Percentiles rank a stretch among this genome's conserved stretches.
Conservation (phyloP, 1,140 invertebrate species). For the Drosophila carrolli region DNA sequence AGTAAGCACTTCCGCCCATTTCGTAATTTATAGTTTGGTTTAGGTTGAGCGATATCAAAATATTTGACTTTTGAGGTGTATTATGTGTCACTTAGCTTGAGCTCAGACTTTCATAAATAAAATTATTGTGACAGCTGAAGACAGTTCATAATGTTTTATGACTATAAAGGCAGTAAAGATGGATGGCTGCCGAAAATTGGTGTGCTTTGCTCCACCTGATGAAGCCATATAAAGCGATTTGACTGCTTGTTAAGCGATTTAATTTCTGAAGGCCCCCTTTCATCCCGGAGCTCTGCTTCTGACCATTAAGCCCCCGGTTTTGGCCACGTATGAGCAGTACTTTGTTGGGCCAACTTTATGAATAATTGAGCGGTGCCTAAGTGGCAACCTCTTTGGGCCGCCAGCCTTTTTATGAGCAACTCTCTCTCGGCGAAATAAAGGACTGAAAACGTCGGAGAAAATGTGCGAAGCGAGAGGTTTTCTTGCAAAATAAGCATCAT, state of each 20-base stretch:
- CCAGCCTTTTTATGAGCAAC: conserved; percentile 43
- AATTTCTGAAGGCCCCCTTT: conserved; percentile 23
- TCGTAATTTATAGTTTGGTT: conserved; percentile 3
- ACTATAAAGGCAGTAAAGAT: conserved; percentile 13
- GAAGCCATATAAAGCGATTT: conserved; percentile 33
- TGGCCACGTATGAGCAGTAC: conserved; percentile 29
- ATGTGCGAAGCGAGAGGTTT: conserved; percentile 29
- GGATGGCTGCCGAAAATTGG: conserved; percentile 7
- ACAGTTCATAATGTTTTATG: conserved; percentile 36
- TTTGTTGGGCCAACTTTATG: conserved; percentile 57
- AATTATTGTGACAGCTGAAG: conserved; percentile 13
- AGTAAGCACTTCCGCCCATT: not conserved
- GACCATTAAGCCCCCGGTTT: conserved; percentile 31
- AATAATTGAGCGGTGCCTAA: conserved; percentile 70
- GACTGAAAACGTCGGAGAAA: conserved; percentile 35
- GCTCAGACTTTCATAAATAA: not conserved
- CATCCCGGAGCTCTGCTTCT: conserved; percentile 3
- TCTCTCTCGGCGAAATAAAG: conserved; percentile 32
- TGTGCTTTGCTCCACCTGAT: conserved; percentile 8
- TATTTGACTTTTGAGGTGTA: not conserved
- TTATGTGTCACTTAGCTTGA: not conserved
- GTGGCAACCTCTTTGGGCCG: conserved; percentile 49
- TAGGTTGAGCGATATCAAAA: not conserved
- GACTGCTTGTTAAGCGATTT: conserved; percentile 43
- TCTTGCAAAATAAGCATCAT: conserved; percentile 66